phyloP scores from a whole-genome alignment of 53 echinoderm and acorn worm species.

The Glandiceps talaboti region DNA sequence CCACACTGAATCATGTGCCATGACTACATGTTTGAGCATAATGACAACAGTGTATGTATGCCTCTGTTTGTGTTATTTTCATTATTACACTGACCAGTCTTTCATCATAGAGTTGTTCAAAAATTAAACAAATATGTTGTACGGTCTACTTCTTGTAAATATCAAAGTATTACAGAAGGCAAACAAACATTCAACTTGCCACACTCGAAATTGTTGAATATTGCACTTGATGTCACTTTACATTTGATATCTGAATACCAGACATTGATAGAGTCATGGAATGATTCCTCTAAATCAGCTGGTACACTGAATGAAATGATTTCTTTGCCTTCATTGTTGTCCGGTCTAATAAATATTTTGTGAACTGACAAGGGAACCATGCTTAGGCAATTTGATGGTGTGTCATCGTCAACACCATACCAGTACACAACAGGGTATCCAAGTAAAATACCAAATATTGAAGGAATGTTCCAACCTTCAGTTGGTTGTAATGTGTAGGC shows the following conservation, averaged over 20 bases:
- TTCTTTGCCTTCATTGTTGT: background rate
- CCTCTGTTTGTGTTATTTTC: too few relatives aligned
- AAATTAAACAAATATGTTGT: too few relatives aligned
- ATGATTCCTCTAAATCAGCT: slow-evolving; percentile 8
- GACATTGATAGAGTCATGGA: slow-evolving; percentile 14
- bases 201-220: background rate
- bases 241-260: slow-evolving; percentile 8
- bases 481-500: slow-evolving; percentile 6
- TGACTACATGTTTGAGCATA: too few relatives aligned
- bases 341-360: slow-evolving; percentile 17
- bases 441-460: slow-evolving; percentile 48
- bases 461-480: slow-evolving; percentile 34
- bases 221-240: background rate
- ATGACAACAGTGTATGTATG: too few relatives aligned
- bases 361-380: slow-evolving; percentile 38
- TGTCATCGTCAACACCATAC: slow-evolving; percentile 14
- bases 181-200: slow-evolving; percentile 13
- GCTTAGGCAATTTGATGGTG: slow-evolving; percentile 36
- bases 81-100: too few relatives aligned
- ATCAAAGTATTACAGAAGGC: slow-evolving; percentile 42
- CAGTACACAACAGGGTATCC: slow-evolving; percentile 69
- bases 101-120: too few relatives aligned
- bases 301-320: slow-evolving; percentile 65
- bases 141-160: too few relatives aligned
- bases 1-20: too few relatives aligned